phyloP scores from a whole-genome alignment of 1,140 invertebrate species.

The Heliconius melpomene region DNA sequence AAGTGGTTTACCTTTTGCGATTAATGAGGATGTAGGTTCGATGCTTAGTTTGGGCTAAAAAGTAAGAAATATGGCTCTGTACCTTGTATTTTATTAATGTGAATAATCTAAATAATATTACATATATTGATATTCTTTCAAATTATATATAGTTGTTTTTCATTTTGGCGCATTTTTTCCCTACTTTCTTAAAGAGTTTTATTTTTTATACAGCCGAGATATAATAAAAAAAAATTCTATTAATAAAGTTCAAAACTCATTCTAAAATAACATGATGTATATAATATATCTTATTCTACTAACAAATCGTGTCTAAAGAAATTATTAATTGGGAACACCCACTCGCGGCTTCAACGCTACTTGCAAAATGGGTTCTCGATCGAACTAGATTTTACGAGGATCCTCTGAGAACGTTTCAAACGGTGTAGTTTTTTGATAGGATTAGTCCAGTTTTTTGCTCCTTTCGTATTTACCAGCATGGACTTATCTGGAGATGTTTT shows the following conservation, averaged over 20 bases:
- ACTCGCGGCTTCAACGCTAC: background rate
- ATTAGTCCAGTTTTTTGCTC: background rate
- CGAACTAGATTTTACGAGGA: conserved; percentile 8
- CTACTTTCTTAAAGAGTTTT: too few relatives aligned
- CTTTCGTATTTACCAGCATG: background rate
- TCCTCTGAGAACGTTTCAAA: background rate
- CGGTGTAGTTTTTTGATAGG: background rate
- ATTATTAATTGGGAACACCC: conserved; percentile 12
- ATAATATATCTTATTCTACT: background rate
- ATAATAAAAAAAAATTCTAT: too few relatives aligned
- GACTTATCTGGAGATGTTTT: background rate
- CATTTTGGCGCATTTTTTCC: too few relatives aligned
- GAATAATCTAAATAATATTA: too few relatives aligned
- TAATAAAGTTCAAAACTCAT: too few relatives aligned
- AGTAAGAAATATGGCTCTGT: too few relatives aligned
- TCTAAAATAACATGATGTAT: background rate
- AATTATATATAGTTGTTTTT: too few relatives aligned
- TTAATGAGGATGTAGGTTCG: background rate
- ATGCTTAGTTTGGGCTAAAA: background rate
- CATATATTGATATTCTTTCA: too few relatives aligned
- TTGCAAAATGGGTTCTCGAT: background rate
- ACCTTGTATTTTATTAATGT: too few relatives aligned
- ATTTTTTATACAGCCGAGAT: too few relatives aligned
- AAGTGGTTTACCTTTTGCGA: background rate
- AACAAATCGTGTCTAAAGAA: background rate